phyloP scores from a whole-genome alignment of 2,113 vertebrate genomes.

The Sinocyclocheilus anshuiensis region DNA sequence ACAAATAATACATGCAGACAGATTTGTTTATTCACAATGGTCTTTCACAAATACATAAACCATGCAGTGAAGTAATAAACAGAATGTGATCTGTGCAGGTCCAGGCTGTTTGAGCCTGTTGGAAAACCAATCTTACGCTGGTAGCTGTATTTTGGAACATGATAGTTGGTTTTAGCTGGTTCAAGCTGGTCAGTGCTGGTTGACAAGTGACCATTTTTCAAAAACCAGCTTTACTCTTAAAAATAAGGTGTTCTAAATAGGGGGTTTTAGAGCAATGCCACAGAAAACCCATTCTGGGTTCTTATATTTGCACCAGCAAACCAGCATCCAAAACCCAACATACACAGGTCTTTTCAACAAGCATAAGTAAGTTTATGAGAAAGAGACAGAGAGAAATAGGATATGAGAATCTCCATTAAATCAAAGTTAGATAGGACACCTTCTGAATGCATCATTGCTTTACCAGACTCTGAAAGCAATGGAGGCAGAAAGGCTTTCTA shows the following conservation, averaged over 20 bases:
- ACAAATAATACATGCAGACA: neutral
- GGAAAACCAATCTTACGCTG: neutral
- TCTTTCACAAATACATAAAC: neutral
- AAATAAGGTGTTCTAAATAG: too few species aligned
- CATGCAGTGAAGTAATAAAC: neutral
- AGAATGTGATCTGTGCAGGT: neutral
- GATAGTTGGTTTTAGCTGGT: neutral
- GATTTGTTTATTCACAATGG: neutral
- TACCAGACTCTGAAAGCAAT: slow-evolving; percentile 14
- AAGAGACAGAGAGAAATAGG: neutral
- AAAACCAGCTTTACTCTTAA: neutral
- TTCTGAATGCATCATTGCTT: neutral
- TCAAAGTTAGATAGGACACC: slow-evolving; percentile 23
- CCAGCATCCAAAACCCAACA: neutral
- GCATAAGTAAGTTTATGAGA: neutral
- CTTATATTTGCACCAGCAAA: neutral
- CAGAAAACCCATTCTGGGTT: too few species aligned
- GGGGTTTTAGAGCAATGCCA: too few species aligned
- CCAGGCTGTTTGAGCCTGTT: neutral
- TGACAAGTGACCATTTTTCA: neutral
- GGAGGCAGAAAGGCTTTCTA: slow-evolving; percentile 36
- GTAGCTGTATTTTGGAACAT: neutral
- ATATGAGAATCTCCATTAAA: slow-evolving; percentile 13
- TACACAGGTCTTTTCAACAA: neutral
- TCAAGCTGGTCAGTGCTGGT: neutral